Base-by-base conservation (phyloP, 1,140 invertebrate species). In the Neodiprion lecontei region DNA sequence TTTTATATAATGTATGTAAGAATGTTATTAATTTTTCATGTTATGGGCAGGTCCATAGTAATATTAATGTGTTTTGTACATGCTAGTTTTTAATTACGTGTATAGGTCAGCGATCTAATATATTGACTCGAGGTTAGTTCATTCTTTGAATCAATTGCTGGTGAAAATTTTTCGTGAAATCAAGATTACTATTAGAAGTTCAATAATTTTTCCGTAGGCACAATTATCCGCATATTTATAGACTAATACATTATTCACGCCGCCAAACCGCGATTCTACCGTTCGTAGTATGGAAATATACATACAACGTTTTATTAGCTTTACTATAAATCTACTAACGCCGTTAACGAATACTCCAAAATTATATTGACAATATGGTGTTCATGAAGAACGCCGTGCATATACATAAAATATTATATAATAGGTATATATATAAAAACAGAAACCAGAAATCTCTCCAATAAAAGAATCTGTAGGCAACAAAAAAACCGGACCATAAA, bases 21-120 rank as follows among this genome's bases (percentile, higher is more conserved):
- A 71, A 74, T 73, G 78, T 79, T 79, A 61, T 61, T 61, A 12
- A 61, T 79, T 78, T 78, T 70, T 78, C 73, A 67, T 40, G 5
- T 78, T 80, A 73, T 83, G 72, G 83, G 81, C 82, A 76, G 83
- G 81, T 84, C 79, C 77, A 72, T 79, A 77, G 74, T 76, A 71
- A 23, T 75, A 79, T 79, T 78, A 76, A 77, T 75, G 76, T 78
- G 72, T 75, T 83, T 84, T 83, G 77, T 79, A 79, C 72, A 79
- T 79, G 78, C 72, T 82, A 76, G 79, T 74, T 78, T 75, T 76
- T 77, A 53, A 40, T 70, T 79, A 40, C 28, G 28, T 3, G 28
- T 40, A 40, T 81, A 80, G 49, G 67, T 73, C 71, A 69, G 73
- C 53, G 75, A 75, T 80, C 75, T 79, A 81, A 80, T 79, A 72